A percentile compares a stretch with the other conserved stretches of the same genome.
Conservation (phyloP, 1,140 invertebrate genomes). For the Maniola jurtina region DNA sequence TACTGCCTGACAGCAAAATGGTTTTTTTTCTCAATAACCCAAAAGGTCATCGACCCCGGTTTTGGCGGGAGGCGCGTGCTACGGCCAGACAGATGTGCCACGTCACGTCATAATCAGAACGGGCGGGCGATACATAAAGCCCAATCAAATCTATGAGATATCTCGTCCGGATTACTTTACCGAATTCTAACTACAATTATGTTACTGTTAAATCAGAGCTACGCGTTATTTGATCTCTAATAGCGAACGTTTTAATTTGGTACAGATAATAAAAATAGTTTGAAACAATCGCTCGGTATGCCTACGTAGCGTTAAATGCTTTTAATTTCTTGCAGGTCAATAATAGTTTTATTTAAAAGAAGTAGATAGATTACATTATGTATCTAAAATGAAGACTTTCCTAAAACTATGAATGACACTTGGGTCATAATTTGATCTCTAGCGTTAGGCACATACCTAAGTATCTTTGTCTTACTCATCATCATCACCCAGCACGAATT, state of each 20-base stretch:
- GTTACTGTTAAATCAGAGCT: conserved; percentile 54
- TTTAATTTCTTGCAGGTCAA: conserved; percentile 27
- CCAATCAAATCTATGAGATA: conserved; percentile 66
- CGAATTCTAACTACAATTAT: conserved; percentile 69
- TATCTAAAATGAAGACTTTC: no score
- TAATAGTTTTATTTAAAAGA: no score
- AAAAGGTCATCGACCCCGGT: conserved; percentile 50
- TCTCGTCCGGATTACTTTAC: conserved; percentile 67
- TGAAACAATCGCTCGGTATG: conserved; percentile 22
- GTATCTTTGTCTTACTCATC: no score
- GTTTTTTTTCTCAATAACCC: conserved; percentile 37
- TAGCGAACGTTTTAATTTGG: conserved; percentile 63
- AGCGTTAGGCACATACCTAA: no score
- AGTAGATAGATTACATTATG: no score
- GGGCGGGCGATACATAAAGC: conserved; percentile 60
- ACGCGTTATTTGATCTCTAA: conserved; percentile 42
- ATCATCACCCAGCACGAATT: no score
- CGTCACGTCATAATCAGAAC: conserved; percentile 66
- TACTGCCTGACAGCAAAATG: conserved; percentile 23
- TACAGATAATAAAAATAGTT: conserved; percentile 25
- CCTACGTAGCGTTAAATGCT: conserved; percentile 23
- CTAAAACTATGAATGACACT: no score
- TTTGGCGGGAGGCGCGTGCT: conserved; percentile 61
- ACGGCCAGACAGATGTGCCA: conserved; percentile 55
- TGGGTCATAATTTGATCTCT: no score